Evolutionary conservation across 2,113 vertebrate genomes (phyloP).

Genomic region (Epinephelus lanceolatus): DNA sequence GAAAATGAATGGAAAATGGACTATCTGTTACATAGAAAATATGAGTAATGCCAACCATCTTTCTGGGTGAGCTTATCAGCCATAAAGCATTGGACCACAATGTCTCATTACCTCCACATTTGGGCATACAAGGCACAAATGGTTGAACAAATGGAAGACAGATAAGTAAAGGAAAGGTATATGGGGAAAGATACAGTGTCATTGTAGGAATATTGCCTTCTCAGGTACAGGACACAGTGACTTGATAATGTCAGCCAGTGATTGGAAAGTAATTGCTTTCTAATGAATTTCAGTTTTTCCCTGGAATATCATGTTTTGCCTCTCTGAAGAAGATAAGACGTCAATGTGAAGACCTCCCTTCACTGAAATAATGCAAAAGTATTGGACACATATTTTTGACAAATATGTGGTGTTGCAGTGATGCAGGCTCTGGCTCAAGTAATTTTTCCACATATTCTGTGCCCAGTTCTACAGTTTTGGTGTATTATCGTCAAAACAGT

Average conservation of each 20-base stretch:
- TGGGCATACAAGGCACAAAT: constrained; percentile 43
- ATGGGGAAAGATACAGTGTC: constrained; percentile 57
- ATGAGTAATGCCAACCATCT: constrained; percentile 35
- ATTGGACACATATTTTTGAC: constrained; percentile 18
- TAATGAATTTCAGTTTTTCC: constrained; percentile 67
- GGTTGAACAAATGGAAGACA: constrained; percentile 62
- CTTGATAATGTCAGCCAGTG: constrained; percentile 69
- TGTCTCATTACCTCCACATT: constrained; percentile 60
- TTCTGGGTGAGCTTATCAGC: constrained; percentile 62
- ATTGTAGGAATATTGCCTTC: constrained; percentile 66
- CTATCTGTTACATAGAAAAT: constrained; percentile 46
- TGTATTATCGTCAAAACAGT: constrained; percentile 41
- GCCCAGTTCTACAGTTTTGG: constrained; percentile 15
- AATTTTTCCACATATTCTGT: constrained; percentile 21
- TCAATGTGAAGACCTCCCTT: constrained; percentile 39
- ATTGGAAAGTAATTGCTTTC: constrained; percentile 75
- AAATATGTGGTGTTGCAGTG: constrained; percentile 9
- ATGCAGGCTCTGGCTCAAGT: constrained; percentile 35
- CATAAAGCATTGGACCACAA: constrained; percentile 39
- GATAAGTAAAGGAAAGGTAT: constrained; percentile 67
- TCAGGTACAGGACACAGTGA: constrained; percentile 48
- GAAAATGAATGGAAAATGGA: constrained; percentile 47
- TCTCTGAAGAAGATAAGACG: constrained; percentile 44
- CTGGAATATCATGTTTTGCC: constrained; percentile 64
- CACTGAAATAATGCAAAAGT: constrained; percentile 52